phyloP scores from a whole-genome alignment of 2,888 invertebrate genomes.

The Hoplodrina blanda region DNA sequence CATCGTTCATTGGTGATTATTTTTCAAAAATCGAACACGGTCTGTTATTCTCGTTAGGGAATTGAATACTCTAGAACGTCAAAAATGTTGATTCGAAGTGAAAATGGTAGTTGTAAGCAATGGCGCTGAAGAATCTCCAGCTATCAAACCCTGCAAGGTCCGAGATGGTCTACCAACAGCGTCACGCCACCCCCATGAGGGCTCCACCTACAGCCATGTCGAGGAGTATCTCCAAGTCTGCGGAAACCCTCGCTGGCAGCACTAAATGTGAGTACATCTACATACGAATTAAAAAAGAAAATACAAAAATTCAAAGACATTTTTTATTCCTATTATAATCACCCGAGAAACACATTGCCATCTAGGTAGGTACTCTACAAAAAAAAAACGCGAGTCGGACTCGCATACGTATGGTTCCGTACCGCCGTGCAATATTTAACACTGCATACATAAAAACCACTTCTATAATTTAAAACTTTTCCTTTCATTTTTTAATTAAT shows the following conservation, averaged over 20 bases:
- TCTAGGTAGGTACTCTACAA: too few species aligned
- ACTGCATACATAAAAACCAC: too few species aligned
- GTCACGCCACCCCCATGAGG: constrained; percentile 83
- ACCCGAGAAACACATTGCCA: too few species aligned
- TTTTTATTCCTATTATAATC: too few species aligned
- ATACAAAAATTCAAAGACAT: too few species aligned
- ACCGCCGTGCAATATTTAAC: too few species aligned
- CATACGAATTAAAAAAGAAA: neutral
- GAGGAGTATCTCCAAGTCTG: constrained; percentile 83
- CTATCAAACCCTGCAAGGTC: constrained; percentile 79
- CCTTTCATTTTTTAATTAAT: too few species aligned
- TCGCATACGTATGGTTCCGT: too few species aligned
- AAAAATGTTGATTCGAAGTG: constrained; percentile 35
- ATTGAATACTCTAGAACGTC: constrained; percentile 32
- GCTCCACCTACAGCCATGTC: constrained; percentile 83
- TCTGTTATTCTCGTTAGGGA: constrained; percentile 23
- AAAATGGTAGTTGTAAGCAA: constrained; percentile 66
- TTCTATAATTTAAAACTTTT: too few species aligned
- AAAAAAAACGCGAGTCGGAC: too few species aligned
- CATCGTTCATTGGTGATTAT: constrained; percentile 27
- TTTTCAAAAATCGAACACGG: constrained; percentile 37
- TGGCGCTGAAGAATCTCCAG: constrained; percentile 86
- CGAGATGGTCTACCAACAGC: constrained; percentile 81
- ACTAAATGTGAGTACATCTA: constrained; percentile 72
- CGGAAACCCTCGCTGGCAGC: constrained; percentile 82